These are phyloP conservation scores for Coptodon rendalli DNA, from an alignment of 2,113 vertebrate genomes.

Conservation along the genomic window DNA sequence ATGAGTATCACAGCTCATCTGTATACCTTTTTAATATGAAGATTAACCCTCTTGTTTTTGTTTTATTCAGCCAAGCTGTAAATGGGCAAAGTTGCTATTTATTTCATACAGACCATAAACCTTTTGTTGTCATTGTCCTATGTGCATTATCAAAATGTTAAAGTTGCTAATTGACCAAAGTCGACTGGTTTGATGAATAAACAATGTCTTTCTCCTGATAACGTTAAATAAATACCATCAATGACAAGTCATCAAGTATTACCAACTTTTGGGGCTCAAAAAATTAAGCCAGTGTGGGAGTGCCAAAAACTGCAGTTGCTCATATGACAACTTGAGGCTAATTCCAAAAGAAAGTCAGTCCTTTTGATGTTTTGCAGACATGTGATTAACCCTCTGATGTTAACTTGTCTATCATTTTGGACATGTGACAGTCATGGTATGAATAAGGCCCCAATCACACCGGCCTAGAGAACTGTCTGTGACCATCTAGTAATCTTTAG, in stretches of 20 bases:
- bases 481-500: background rate
- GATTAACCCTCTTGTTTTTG: constrained; percentile 60
- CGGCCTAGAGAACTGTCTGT: background rate
- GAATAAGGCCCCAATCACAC: background rate
- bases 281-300: background rate
- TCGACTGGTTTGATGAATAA: constrained; percentile 81
- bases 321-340: background rate
- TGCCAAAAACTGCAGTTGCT: background rate
- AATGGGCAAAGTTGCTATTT: constrained; percentile 78
- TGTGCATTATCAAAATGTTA: constrained; percentile 74
- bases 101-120: constrained; percentile 74
- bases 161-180: constrained; percentile 81
- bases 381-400: background rate
- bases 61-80: constrained; percentile 70
- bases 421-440: background rate
- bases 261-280: background rate
- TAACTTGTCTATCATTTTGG: background rate
- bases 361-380: background rate
- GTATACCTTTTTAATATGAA: constrained; percentile 75
- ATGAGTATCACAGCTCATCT: constrained; percentile 62
- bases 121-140: constrained; percentile 68
- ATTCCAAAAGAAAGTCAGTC: background rate
- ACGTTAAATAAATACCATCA: constrained; percentile 69
- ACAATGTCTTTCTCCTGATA: constrained; percentile 75
- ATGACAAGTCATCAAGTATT: constrained; percentile 30